Evolutionary conservation across 2,113 vertebrate genomes (phyloP).

Genomic region (Corythaeola cristata): DNA sequence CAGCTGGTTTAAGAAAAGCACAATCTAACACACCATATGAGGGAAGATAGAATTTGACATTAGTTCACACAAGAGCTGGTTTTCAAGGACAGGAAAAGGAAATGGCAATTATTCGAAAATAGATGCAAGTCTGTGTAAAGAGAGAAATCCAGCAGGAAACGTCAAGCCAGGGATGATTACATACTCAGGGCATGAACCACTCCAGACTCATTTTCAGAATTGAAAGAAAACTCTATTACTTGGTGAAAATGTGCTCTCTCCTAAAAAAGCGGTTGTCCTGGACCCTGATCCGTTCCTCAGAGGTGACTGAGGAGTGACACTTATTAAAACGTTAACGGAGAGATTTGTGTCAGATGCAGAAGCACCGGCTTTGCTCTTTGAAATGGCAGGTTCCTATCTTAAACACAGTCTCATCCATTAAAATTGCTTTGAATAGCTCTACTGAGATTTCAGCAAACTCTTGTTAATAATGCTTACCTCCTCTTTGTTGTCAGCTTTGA

Average conservation of each 20-base stretch:
- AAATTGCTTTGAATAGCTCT: slow-evolving; percentile 2
- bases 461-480: neutral
- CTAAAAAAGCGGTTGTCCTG: neutral
- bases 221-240: slow-evolving; percentile 12
- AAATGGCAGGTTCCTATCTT: neutral
- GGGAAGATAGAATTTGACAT: neutral
- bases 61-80: neutral
- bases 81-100: slow-evolving; percentile 28
- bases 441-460: neutral
- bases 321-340: neutral
- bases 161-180: neutral
- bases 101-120: neutral
- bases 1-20: neutral
- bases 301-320: neutral
- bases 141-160: neutral
- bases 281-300: neutral
- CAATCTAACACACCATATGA: neutral
- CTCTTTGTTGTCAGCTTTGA: slow-evolving; percentile 5
- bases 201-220: neutral
- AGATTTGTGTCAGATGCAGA: slow-evolving; percentile 17
- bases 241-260: neutral
- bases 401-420: neutral
- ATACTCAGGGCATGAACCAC: neutral
- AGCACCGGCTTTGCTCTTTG: slow-evolving; percentile 8
- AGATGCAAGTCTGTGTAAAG: neutral